Evolutionary conservation across 2,888 invertebrate genomes (phyloP).

Genomic region (Gisinianus flammeolus): DNA sequence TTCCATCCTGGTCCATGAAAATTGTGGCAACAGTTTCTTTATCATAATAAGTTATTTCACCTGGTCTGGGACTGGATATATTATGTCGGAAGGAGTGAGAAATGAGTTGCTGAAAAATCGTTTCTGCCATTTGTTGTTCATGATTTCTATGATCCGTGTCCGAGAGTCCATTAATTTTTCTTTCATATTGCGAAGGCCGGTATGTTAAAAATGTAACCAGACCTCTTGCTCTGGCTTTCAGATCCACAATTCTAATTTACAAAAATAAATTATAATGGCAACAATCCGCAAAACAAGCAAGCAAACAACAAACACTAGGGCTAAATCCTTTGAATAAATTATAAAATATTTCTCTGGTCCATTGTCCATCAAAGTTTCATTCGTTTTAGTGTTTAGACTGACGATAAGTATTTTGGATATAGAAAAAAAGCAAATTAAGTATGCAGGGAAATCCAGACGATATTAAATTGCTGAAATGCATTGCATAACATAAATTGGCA

Average conservation of each 20-base stretch:
- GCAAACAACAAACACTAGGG: no score
- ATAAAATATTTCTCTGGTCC: no score
- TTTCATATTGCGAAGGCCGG: slow-evolving; percentile 19
- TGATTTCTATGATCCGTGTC: slow-evolving; percentile 25
- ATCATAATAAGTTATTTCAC: slow-evolving; percentile 71
- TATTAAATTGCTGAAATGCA: not conserved
- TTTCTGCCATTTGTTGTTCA: slow-evolving; percentile 32
- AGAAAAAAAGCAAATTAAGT: no score
- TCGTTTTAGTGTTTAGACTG: no score
- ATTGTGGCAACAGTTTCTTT: slow-evolving; percentile 84
- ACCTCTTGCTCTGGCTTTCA: slow-evolving; percentile 29
- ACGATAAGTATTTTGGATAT: no score
- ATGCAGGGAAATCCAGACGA: not conserved
- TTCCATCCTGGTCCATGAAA: slow-evolving; percentile 60
- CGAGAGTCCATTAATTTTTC: slow-evolving; percentile 5
- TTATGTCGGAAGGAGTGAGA: slow-evolving; percentile 38
- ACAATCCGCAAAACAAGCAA: not conserved
- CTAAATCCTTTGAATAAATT: not conserved
- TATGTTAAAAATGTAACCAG: slow-evolving; percentile 25
- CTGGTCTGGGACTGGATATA: slow-evolving; percentile 22
- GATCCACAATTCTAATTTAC: slow-evolving; percentile 20
- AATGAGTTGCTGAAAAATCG: slow-evolving; percentile 29
- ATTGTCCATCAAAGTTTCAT: no score
- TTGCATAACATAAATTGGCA: not conserved
- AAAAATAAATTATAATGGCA: no score